Percentiles rank a stretch among this genome's conserved stretches.
Evolutionary conservation across 2,113 vertebrate genomes (phyloP).

Genomic region (Onychostoma macrolepis): DNA sequence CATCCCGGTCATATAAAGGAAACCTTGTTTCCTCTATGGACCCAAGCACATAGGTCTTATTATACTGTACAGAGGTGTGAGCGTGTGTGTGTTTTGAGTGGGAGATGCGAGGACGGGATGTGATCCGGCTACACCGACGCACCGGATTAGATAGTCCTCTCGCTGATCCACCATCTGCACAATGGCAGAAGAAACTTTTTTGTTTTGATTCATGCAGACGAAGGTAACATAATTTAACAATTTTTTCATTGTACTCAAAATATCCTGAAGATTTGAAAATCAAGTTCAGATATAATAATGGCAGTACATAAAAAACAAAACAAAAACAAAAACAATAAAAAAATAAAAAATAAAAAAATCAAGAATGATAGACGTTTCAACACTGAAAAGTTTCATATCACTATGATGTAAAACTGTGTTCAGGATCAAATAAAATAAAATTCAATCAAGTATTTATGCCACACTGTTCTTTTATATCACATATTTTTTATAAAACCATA

Average conservation of each 20-base stretch:
- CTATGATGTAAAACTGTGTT: neutral
- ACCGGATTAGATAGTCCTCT: constrained; percentile 33
- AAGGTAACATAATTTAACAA: neutral
- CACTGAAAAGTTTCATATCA: neutral
- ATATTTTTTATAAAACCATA: no score
- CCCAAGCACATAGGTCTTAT: constrained; percentile 65
- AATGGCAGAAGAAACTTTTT: constrained; percentile 6
- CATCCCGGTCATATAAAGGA: constrained; percentile 70
- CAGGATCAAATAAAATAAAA: no score
- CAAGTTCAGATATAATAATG: neutral
- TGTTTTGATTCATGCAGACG: neutral
- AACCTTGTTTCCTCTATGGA: constrained; percentile 71
- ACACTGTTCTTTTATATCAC: no score
- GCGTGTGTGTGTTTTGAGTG: constrained; percentile 31
- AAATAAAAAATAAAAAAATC: no score
- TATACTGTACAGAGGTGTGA: constrained; percentile 56
- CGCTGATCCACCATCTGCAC: neutral
- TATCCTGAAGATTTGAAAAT: neutral
- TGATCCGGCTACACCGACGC: constrained; percentile 4
- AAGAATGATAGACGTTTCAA: no score
- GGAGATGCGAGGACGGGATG: neutral
- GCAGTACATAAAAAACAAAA: neutral
- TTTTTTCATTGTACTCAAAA: neutral
- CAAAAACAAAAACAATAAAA: no score
- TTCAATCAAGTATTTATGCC: neutral